Base-by-base conservation (phyloP, 2,797 vertebrate genomes). In the Myotis pilosus region DNA sequence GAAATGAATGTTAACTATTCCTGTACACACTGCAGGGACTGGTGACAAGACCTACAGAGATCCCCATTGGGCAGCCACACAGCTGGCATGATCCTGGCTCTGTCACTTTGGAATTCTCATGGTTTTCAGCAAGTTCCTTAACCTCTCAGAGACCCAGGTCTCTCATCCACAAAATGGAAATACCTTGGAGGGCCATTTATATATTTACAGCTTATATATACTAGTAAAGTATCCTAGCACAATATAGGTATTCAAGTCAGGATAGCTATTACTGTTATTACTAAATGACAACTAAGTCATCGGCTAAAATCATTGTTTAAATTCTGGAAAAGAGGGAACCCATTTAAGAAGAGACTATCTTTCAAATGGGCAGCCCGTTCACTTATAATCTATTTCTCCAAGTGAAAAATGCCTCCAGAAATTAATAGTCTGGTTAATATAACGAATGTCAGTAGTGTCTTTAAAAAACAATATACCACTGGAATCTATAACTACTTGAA, bases 391-490 rank as follows among this genome's bases (percentile, higher is more conserved):
- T 88, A 69, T 69, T 84, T 90, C 47, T 93, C 75, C 22, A 86
- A n/a, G 55, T 91, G 57, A 92, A 74, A 95, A 87, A 75, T 79
- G 13, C n/a, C 36, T 22, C 51, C 80, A 60, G 53, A 91, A 79
- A 92, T 88, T 36, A 87, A 16, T 82, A 94, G 23, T 41, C 17
- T 87, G 10, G n/a, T 66, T 82, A 89, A 60, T n/a, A 69, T 11
- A 71, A 92, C 13, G 28, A 78, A 87, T 90, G 85, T 89, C 76
- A 84, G 33, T 20, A 8, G 6, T 28, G 16, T 44, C 44, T 93
- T 93, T 57, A 62, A 79, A 94, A 66, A 90, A 68, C 53, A 90
- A 78, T 33, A 82, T 2, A 44, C 44, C 68, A 7, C 41, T 83
- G 57, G 28, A 76, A 80, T 53, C 68, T 19, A 11, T 68, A 72